Evolutionary conservation across 2,888 invertebrate genomes (phyloP), one percentile per base, ranked within the genome.

Genomic region (Himalopsyche tibetana): DNA sequence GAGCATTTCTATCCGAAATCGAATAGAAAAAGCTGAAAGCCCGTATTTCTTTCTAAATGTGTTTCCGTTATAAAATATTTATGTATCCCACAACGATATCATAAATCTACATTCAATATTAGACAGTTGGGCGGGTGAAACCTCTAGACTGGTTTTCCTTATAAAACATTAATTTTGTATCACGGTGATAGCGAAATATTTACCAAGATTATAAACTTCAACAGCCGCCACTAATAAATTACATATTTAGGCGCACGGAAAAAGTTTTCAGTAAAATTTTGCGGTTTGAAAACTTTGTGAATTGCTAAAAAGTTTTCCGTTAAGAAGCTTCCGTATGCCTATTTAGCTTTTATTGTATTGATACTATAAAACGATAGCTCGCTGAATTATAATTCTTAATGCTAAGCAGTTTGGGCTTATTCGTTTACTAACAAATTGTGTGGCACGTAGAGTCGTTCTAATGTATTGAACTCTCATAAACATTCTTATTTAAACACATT

Each of bases 121-220:
- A 19, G 19, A 63, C 63, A 51, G 51, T 15, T 51, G 15, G 51
- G 51, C 15, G 51, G 15, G 51, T 51, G 51, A 51, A 51, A 51
- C 51, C 51, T 51, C 15, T 8, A 15, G 63, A 19, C 63, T n/a
- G 28, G 63, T 15, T 63, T 63, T 11, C 9, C 63, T 63, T 28
- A 63, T 63, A 4, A 63, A 63, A 63, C 8, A 63, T 63, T 63
- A n/a, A 63, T 28, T 19, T 63, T 5, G 63, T 63, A 63, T 63
- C 63, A 63, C 8, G 17, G 17, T 63, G 19, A 19, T 9, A 19
- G 63, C 63, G 11, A 63, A 63, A 63, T 63, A 63, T 63, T 63
- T 63, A 19, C 63, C 63, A 63, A 28, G 63, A 63, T 63, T n/a
- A 11, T 56, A n/a, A n/a, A 63, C 19, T 63, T 63, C 63, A 63